Evolutionary conservation across 2,797 vertebrate genomes (phyloP).

Genomic region (Falco concolor): DNA sequence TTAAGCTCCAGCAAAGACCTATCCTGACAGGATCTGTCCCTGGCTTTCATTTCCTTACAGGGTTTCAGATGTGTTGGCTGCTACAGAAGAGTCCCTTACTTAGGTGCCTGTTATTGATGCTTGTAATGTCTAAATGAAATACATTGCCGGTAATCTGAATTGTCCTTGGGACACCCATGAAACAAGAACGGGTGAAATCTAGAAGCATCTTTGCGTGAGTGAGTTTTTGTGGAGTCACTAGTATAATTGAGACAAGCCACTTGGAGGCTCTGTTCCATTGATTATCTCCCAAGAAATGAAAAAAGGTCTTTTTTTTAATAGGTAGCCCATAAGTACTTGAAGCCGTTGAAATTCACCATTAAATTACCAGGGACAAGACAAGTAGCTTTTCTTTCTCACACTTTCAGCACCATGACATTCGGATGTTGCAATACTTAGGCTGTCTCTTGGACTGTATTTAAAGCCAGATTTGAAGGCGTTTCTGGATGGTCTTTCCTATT

Average conservation of each 20-base stretch:
- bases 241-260: not conserved
- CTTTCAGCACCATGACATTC: not conserved
- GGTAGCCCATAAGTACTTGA: not conserved
- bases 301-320: not conserved
- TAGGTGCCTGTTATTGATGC: not conserved
- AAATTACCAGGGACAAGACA: not conserved
- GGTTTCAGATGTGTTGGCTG: accelerated
- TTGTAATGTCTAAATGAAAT: not conserved
- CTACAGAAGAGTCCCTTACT: not conserved
- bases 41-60: not conserved
- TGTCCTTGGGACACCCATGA: not conserved
- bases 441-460: not conserved
- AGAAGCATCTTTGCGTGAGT: not conserved
- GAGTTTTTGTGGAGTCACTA: not conserved
- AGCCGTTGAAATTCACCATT: not conserved
- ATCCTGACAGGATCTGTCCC: not conserved
- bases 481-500: not conserved
- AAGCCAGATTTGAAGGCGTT: not conserved
- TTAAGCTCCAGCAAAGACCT: not conserved
- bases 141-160: not conserved
- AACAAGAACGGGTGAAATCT: not conserved
- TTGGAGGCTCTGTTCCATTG: not conserved
- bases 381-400: not conserved
- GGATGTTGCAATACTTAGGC: not conserved
- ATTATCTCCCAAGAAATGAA: not conserved